These are phyloP conservation scores for Gortyna flavago DNA, from an alignment of 2,888 invertebrate genomes.

Conservation along the genomic window DNA sequence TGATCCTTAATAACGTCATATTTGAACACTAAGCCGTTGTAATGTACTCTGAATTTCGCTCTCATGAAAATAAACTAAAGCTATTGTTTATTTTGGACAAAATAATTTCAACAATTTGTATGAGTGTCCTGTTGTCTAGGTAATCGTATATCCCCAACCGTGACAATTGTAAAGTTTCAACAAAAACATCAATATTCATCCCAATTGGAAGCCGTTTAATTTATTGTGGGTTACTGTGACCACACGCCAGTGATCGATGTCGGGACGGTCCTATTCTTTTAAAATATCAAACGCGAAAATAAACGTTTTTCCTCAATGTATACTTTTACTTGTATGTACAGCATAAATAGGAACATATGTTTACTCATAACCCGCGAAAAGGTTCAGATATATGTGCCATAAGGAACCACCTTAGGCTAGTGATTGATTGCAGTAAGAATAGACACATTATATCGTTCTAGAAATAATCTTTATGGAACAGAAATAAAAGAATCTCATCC, in stretches of 20 bases:
- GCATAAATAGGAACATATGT: not conserved
- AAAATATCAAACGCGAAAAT: not conserved
- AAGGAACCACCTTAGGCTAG: not conserved
- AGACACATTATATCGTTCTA: not conserved
- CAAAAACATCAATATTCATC: slow-evolving; percentile 52
- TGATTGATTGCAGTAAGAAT: not conserved
- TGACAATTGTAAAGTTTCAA: slow-evolving; percentile 23
- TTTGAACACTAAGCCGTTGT: not conserved
- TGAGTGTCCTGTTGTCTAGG: too few relatives aligned
- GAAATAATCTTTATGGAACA: not conserved
- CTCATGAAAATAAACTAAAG: not conserved
- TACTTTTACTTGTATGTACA: not conserved
- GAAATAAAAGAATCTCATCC: not conserved
- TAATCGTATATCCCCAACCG: not conserved
- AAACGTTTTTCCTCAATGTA: not conserved
- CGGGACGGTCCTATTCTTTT: slow-evolving; percentile 5
- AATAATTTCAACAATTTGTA: not conserved
- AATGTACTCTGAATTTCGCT: not conserved
- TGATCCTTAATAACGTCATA: not conserved
- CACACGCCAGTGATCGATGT: slow-evolving; percentile 4
- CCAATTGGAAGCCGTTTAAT: slow-evolving; percentile 48
- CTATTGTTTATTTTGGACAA: not conserved
- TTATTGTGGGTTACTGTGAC: slow-evolving; percentile 26
- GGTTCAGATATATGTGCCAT: not conserved
- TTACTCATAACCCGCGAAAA: not conserved